These are phyloP conservation scores for Agrochola macilenta DNA, from an alignment of 2,888 invertebrate species.

Conservation along the genomic window DNA sequence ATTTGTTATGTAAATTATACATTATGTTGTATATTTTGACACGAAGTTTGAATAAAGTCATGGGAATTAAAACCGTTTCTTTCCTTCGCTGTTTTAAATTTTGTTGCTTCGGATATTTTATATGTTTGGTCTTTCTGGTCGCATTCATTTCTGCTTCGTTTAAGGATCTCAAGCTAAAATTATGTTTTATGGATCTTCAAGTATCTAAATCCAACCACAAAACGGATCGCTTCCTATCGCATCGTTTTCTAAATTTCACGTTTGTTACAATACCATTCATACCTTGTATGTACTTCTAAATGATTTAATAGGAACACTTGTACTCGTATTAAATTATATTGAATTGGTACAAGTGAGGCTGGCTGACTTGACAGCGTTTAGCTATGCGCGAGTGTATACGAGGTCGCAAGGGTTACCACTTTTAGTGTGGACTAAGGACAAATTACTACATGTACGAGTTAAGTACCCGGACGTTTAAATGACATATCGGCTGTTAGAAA, in stretches of 20 bases:
- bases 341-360: conserved; percentile 66
- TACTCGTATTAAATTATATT: conserved; percentile 60
- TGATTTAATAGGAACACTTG: conserved; percentile 37
- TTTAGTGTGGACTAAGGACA: conserved; percentile 24
- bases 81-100: neutral
- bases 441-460: neutral
- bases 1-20: conserved; percentile 22
- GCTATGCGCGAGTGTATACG: conserved; percentile 67
- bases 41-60: conserved; percentile 8
- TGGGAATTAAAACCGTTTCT: neutral
- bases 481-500: neutral
- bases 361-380: conserved; percentile 67
- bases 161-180: neutral
- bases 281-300: conserved; percentile 5
- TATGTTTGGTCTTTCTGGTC: neutral
- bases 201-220: neutral
- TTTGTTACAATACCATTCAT: neutral
- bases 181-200: neutral
- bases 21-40: conserved; percentile 18
- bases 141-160: neutral
- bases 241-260: neutral
- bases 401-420: conserved; percentile 66
- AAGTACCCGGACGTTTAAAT: neutral
- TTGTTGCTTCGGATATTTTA: conserved; percentile 8
- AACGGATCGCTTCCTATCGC: neutral